Base-by-base conservation (phyloP, 2,888 invertebrate species). In the Hirtodrosophila histrioides region DNA sequence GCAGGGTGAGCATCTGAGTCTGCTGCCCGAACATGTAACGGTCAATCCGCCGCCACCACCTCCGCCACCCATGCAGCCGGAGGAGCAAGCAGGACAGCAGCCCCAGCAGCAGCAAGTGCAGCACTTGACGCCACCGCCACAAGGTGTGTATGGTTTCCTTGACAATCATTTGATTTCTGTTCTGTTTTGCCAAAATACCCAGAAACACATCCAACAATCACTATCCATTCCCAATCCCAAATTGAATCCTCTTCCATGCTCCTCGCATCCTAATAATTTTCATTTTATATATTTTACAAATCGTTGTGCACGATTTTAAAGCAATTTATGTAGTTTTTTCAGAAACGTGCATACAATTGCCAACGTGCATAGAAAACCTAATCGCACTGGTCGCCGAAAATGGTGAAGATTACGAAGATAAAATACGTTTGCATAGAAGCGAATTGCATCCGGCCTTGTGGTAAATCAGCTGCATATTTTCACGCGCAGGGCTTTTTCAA, bases 321-420 rank as follows among this genome's bases (percentile, higher is more conserved):
- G 88, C 90, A 90, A 90, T 91, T 91, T 92, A 89, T 92, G 90
- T 91, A 92, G 92, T 91, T 92, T 90, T 92, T 92, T 92, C 92
- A 92, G 92, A 91, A 91, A 89, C 88, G 65, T 88, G 88, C 82
- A 86, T 91, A 89, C 89, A 89, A 87, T 90, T 91, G 89, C 92
- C 92, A 90, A 90, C 91, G 89, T 90, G 93, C 92, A 88, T 92
- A 91, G 92, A 92, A 81, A 93, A 93, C 88, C 93, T 94, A 90
- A 92, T 92, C 91, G 93, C 94, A 90, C 90, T 92, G 90, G 94
- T 94, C 89, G 94, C 94, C 90, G 91, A 92, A 92, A 93, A 93
- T 92, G 94, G 94, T 89, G 94, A 94, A 93, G 93, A 93, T 91
- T 94, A 93, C 93, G 94, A 94, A 93, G 93, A 93, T 92, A 93